Evolutionary conservation across 2,113 vertebrate species (phyloP).

Genomic region (Hipposideros armiger): DNA sequence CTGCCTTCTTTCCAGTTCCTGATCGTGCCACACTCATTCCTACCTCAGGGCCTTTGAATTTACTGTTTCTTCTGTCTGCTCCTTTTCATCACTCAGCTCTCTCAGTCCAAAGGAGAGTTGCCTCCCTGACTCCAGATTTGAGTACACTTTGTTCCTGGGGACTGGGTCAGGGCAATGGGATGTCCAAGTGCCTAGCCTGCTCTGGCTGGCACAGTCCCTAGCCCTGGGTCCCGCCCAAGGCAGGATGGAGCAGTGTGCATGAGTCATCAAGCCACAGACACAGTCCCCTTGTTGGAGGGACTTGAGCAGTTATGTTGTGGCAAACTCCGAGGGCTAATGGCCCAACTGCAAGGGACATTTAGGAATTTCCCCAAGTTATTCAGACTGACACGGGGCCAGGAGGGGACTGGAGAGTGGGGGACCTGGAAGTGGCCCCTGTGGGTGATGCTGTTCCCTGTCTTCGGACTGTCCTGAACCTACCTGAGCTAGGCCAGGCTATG

Average conservation of each 20-base stretch:
- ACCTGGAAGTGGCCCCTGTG: neutral
- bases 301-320: slow-evolving; percentile 62
- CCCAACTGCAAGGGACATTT: slow-evolving; percentile 40
- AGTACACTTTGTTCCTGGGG: slow-evolving; percentile 73
- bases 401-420: neutral
- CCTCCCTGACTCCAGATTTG: slow-evolving; percentile 55
- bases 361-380: slow-evolving; percentile 75
- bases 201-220: slow-evolving; percentile 70
- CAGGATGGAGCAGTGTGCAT: slow-evolving; percentile 63
- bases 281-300: slow-evolving; percentile 78
- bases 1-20: neutral
- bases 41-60: slow-evolving; percentile 67
- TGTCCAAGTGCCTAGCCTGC: slow-evolving; percentile 62
- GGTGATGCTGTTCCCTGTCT: neutral
- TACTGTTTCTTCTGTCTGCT: slow-evolving; percentile 17
- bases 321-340: slow-evolving; percentile 56
- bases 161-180: slow-evolving; percentile 65
- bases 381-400: neutral
- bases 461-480: neutral
- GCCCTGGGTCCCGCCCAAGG: slow-evolving; percentile 69
- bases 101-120: slow-evolving; percentile 41
- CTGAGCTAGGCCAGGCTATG: neutral
- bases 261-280: slow-evolving; percentile 77
- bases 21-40: neutral
- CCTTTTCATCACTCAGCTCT: slow-evolving; percentile 44